Evolutionary conservation across 2,113 vertebrate genomes (phyloP), one percentile per base, ranked within the genome.

Genomic region (Cacatua alba): DNA sequence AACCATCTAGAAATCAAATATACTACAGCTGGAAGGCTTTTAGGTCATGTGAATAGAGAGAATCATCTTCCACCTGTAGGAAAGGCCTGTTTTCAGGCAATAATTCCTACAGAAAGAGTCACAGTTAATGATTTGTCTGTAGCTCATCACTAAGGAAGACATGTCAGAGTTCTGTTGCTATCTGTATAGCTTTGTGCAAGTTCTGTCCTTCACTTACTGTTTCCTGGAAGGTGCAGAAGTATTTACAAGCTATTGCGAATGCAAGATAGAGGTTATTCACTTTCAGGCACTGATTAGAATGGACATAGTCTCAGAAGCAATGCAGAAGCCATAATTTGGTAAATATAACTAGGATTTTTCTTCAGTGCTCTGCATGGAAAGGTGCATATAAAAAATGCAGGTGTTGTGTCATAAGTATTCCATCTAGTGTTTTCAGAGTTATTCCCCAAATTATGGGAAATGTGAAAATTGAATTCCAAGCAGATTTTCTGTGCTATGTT

Each of bases 1-100:
- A 62, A 39, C 6, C 5, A 5, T 63, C 11, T 35, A 29, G 26
- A 35, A 26, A 16, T 41, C 16, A 11, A 11, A 33, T 8, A 7
- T 31, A 13, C 13, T 52, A 1, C 28, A 71, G 13, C 31, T 63
- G 37, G 13, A 67, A 70, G 31, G 11, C 6, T 67, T 55, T 49
- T 17, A 7, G 5, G 46, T 59, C 28, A 14, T 0, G 0, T 31
- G 19, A n/a, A 28, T 13, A n/a, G 37, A 25, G 14, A 55, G 31
- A 83, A 26, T 63, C 5, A 0, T 49, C 37, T 46, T 39, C n/a
- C 18, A 4, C 10, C 18, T 41, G 24, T 28, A 57, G 62, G 44
- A 86, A 2, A 64, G 35, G 8, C 4, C 29, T 26, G 17, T 39
- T 82, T 68, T 87, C 19, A 46, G 39, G 31, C 29, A 64, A 31